These are phyloP conservation scores for Cydia splendana DNA, from an alignment of 1,140 invertebrate species.

Conservation along the genomic window DNA sequence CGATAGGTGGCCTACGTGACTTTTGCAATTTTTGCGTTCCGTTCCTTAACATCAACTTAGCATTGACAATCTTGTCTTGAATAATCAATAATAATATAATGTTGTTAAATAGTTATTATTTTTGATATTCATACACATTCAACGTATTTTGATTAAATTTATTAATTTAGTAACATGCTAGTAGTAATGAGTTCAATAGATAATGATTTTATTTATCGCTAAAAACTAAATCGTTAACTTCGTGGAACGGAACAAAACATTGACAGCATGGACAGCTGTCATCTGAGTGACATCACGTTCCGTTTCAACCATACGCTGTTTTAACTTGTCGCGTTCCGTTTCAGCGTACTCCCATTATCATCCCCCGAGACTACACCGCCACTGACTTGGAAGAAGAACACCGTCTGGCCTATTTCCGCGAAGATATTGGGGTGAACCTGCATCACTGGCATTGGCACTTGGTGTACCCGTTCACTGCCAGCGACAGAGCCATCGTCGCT, in stretches of 20 bases:
- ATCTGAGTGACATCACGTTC: conserved; percentile 7
- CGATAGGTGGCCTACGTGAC: conserved; percentile 33
- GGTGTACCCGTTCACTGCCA: conserved; percentile 81
- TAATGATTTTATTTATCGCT: neutral
- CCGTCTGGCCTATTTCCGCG: conserved; percentile 84
- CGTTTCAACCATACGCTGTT: conserved; percentile 1
- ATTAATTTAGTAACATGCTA: neutral
- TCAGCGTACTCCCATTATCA: conserved; percentile 80
- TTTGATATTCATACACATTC: neutral
- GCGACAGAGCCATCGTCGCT: conserved; percentile 76
- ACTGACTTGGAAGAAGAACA: conserved; percentile 84
- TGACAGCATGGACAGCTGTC: conserved; percentile 25
- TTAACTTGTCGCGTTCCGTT: conserved; percentile 35
- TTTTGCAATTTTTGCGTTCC: conserved; percentile 24
- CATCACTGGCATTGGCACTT: conserved; percentile 90
- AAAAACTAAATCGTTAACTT: neutral
- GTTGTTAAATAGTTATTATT: neutral
- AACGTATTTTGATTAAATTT: neutral
- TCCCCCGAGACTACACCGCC: conserved; percentile 84
- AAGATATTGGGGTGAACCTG: conserved; percentile 83
- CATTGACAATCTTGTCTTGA: neutral
- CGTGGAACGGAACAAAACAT: neutral
- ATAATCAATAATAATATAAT: neutral
- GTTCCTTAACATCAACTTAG: neutral
- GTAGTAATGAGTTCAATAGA: neutral